Percentiles rank a stretch among this genome's conserved stretches.
Conservation (phyloP, 2,797 vertebrate species). For the Rhinichthys osculus region DNA sequence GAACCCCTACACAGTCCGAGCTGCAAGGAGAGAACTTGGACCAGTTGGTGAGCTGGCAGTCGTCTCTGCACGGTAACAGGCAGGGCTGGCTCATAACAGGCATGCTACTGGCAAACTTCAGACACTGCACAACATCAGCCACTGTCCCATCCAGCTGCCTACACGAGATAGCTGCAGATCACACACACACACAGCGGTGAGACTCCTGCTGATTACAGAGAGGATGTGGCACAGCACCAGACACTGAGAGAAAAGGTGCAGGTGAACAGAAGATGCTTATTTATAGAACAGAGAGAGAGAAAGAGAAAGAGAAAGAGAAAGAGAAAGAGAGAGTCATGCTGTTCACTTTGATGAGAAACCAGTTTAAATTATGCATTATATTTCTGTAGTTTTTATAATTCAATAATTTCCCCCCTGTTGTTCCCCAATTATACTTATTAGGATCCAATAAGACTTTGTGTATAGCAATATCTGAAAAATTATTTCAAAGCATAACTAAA, state of each 20-base stretch:
- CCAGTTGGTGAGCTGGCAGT: conserved; percentile 97
- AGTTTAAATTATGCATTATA: conserved; percentile 11
- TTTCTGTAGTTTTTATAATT: conserved; percentile 3
- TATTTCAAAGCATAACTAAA: not conserved
- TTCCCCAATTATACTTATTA: not conserved
- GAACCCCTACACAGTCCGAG: conserved; percentile 93
- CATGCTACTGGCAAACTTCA: conserved; percentile 85
- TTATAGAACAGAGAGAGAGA: conserved; percentile 12
- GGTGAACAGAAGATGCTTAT: conserved; percentile 24
- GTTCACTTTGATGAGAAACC: conserved; percentile 16
- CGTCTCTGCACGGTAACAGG: conserved; percentile 96
- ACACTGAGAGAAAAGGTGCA: conserved; percentile 21
- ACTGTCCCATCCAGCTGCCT: conserved; percentile 93
- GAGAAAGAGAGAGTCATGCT: not conserved
- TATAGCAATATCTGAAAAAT: not conserved
- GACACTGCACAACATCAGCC: conserved; percentile 88
- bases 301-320: conserved; percentile 7
- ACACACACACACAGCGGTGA: not conserved
- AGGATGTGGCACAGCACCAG: conserved; percentile 22
- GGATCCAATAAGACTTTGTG: not conserved
- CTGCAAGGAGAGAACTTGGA: conserved; percentile 97
- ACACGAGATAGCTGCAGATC: conserved; percentile 90
- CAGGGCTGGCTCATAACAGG: conserved; percentile 90
- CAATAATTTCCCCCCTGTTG: not conserved
- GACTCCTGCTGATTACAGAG: conserved; percentile 43